These are phyloP conservation scores for Geophilus truncorum DNA, from an alignment of 2,888 invertebrate species.

Conservation along the genomic window DNA sequence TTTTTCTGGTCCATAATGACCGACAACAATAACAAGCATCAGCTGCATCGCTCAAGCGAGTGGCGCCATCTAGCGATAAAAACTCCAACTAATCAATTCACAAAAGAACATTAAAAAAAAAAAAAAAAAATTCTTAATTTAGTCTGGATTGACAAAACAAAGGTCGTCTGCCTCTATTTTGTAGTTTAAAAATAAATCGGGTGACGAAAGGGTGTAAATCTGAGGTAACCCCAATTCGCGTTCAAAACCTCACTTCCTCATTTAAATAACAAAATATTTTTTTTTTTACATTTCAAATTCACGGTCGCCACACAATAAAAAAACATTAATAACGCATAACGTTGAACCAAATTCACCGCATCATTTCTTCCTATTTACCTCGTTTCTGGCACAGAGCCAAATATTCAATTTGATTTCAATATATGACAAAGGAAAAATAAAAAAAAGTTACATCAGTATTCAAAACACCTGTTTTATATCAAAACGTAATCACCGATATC, in stretches of 20 bases:
- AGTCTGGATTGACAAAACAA: background rate
- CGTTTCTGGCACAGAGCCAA: background rate
- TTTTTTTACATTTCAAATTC: no score
- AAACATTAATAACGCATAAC: background rate
- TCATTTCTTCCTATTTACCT: background rate
- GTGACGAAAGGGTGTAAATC: no score
- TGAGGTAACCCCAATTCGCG: background rate
- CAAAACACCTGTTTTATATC: background rate
- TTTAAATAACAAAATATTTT: no score
- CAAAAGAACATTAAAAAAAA: no score
- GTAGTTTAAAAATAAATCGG: background rate
- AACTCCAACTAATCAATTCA: no score
- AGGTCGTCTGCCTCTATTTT: background rate
- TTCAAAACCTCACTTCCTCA: background rate
- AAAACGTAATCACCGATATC: background rate
- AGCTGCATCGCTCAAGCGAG: no score
- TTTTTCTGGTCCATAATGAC: no score
- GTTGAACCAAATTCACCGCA: background rate
- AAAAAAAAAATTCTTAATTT: background rate
- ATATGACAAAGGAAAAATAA: background rate
- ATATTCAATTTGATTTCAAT: background rate
- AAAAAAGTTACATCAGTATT: background rate
- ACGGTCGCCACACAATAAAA: no score
- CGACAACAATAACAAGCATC: no score
- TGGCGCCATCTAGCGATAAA: no score